phyloP scores from a whole-genome alignment of 2,797 vertebrate species.

The Onychomys leucogaster region DNA sequence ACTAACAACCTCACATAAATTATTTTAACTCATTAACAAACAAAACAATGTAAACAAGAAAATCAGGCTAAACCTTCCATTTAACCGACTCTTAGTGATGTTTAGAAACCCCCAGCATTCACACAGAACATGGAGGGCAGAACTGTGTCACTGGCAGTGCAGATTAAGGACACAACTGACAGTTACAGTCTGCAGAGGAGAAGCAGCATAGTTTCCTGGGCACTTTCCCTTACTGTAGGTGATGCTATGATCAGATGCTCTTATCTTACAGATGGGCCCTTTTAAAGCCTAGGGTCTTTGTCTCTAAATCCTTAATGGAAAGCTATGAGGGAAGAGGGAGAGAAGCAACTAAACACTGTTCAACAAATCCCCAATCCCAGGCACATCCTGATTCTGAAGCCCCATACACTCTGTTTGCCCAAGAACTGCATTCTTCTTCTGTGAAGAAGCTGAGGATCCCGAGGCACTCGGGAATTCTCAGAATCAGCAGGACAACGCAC shows the following conservation, averaged over 20 bases:
- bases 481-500: neutral
- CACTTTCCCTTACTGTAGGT: neutral
- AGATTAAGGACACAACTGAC: neutral
- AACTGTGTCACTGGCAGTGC: neutral
- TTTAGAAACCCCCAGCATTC: neutral
- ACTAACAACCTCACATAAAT: neutral
- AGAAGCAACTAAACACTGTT: neutral
- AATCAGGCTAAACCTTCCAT: neutral
- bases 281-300: neutral
- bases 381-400: neutral
- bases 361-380: neutral
- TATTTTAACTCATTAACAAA: conserved; percentile 55
- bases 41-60: conserved; percentile 10
- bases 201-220: neutral
- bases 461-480: neutral
- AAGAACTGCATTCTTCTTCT: neutral
- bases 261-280: neutral
- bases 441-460: neutral
- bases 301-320: neutral
- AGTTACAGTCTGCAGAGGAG: neutral
- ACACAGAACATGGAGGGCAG: neutral
- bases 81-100: neutral
- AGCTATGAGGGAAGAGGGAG: neutral
- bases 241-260: neutral
- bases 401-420: neutral